phyloP scores from a whole-genome alignment of 2,888 invertebrate species.

The Tryphoninae sp. region DNA sequence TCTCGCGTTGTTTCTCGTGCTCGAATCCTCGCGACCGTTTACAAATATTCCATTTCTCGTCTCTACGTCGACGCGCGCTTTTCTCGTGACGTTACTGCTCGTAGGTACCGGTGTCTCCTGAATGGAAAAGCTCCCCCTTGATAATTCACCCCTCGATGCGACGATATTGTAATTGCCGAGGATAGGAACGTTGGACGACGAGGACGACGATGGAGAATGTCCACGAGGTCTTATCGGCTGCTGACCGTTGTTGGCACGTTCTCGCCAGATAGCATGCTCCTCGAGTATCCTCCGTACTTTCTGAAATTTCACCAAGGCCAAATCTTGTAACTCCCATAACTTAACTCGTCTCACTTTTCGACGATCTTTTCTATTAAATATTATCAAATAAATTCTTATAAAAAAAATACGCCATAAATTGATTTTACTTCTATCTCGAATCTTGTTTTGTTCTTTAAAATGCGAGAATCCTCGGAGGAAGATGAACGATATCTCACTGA shows the following conservation, averaged over 20 bases:
- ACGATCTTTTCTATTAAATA: too few relatives aligned
- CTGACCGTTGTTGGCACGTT: conserved; percentile 60
- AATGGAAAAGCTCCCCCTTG: conserved; percentile 71
- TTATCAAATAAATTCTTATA: neutral
- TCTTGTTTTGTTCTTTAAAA: conserved; percentile 6
- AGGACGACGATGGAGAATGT: conserved; percentile 52
- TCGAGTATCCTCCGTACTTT: conserved; percentile 69
- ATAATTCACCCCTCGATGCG: conserved; percentile 74
- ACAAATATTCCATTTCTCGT: conserved; percentile 48
- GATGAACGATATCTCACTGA: conserved; percentile 66
- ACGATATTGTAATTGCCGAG: conserved; percentile 72
- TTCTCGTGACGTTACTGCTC: conserved; percentile 14
- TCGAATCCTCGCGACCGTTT: conserved; percentile 48
- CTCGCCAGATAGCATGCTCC: conserved; percentile 67
- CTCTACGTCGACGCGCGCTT: conserved; percentile 26
- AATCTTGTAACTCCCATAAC: neutral
- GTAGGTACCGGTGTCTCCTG: conserved; percentile 69
- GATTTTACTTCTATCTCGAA: neutral
- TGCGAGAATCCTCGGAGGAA: conserved; percentile 14
- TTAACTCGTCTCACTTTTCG: neutral
- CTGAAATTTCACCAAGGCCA: conserved; percentile 57
- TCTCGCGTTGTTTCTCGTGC: neutral
- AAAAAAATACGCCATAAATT: neutral
- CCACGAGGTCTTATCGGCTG: conserved; percentile 50
- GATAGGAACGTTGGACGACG: conserved; percentile 8